Evolutionary conservation across 2,113 vertebrate species (phyloP).

Genomic region (Fukomys damarensis): DNA sequence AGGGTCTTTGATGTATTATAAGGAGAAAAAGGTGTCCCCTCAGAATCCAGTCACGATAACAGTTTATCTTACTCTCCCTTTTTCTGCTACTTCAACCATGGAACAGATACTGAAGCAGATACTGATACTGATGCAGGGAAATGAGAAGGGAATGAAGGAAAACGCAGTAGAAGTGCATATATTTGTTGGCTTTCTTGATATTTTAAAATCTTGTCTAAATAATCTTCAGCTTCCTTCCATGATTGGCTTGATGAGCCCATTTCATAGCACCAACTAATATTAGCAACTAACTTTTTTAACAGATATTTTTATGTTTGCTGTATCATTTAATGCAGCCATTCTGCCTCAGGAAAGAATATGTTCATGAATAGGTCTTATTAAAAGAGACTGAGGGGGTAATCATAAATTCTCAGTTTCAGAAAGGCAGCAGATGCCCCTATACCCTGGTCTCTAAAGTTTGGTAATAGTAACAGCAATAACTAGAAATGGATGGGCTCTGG

Average conservation of each 20-base stretch:
- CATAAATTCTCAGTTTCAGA: not conserved
- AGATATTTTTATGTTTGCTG: not conserved
- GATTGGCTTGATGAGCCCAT: not conserved
- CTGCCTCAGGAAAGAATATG: not conserved
- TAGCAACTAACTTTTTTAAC: not conserved
- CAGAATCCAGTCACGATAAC: not conserved
- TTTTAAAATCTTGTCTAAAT: not conserved
- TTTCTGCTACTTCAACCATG: not conserved
- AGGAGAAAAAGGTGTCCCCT: not conserved
- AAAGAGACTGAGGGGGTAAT: not conserved
- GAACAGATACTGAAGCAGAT: not conserved
- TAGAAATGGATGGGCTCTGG: not conserved
- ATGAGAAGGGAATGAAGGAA: not conserved
- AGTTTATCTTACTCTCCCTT: not conserved
- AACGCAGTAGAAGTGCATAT: not conserved
- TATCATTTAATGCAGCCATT: not conserved
- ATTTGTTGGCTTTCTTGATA: not conserved
- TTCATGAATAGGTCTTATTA: not conserved
- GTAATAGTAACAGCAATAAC: not conserved
- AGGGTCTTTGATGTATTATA: not conserved
- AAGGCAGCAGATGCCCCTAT: not conserved
- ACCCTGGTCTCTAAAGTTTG: not conserved
- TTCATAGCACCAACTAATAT: not conserved
- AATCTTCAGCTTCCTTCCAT: not conserved
- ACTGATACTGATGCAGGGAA: not conserved